Base-by-base conservation (phyloP, 1,140 invertebrate species). In the Drosophila navojoa region DNA sequence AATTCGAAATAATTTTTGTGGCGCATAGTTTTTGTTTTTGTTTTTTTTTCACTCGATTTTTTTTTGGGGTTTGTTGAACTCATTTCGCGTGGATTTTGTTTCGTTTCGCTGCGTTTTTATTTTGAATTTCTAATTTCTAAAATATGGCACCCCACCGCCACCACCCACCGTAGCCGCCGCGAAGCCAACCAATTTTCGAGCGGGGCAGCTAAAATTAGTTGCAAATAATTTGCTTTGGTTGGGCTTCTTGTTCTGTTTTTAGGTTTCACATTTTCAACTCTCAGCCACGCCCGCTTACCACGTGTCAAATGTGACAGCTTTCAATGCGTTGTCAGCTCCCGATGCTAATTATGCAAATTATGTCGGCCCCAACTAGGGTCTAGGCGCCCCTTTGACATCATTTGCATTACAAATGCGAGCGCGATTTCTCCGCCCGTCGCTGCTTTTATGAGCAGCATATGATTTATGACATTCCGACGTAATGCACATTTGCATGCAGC, bases 321-420 rank as follows among this genome's bases (percentile, higher is more conserved):
- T 78, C 81, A 71, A 86, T 86, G 77, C 75, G 71, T 60, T 55
- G 53, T 72, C 54, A 55, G 71, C 69, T 81, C 79, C 71, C 42
- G 42, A 57, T 76, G 79, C 82, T 86, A 86, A 86, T 86, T 86
- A 86, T 86, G 82, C 82, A 87, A 82, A 87, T 86, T 73, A 22
- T 29, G 49, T 22, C 25, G 9, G 13, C 25, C 15, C 27, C 27
- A 7, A 4, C 22, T 11, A 15, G 57, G 25, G 38, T 52, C 53
- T 47, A 54, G 44, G 40, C 59, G 32, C 52, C 27, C 50, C 49
- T 72, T 74, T 55, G 67, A 42, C 61, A 54, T 63, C 64, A 82
- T 86, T 86, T 87, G 68, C 79, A 86, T 82, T 71, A 69, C 79
- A 87, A 86, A 86, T 70, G 64, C 53, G 29, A 52, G 35, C 16